Base-by-base conservation (phyloP, 2,113 vertebrate species). In the Choloepus hoffmanni region DNA sequence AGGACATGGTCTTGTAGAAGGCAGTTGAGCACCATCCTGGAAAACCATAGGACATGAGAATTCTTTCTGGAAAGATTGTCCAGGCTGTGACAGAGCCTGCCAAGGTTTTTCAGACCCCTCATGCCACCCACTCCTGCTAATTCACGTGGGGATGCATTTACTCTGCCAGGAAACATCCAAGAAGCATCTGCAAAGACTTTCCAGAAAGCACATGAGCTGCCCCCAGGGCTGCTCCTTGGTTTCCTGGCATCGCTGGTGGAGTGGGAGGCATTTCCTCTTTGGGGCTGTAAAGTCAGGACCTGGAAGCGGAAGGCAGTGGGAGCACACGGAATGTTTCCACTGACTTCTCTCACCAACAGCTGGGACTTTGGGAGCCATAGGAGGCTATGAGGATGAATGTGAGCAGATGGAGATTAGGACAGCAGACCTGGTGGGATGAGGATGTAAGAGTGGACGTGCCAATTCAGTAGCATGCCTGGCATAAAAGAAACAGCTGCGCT, bases 201-300 rank as follows among this genome's bases (percentile, higher is more conserved):
- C 10, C 76, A 30, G 65, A 24, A 65, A 62, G 73, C 48, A 6
- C 55, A 4, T 1, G 24, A 19, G 13, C 87, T 65, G 63, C 89
- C 91, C 77, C 84, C 50, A 28, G 26, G 89, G 72, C 28, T 48
- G 73, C 45, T 48, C 45, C 53, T 82, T 0, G 12, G 65, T 16
- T 84, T 85, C 28, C 36, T 78, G n/a, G n/a, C n/a, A 65, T 19
- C 0, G 63, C 76, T 68, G 93, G 89, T 76, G 94, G 92, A 6
- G 9, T 26, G n/a, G 62, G 40, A 53, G 83, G 33, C 5, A 3
- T 33, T 26, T 43, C 72, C 70, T 94, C 50, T 13, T 43, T 9
- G 7, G 43, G 23, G 15, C 70, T 70, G 3, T 67, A 45, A 40
- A 65, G 40, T 72, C 58, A 28, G 62, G 43, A 33, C 55, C 10